phyloP scores from a whole-genome alignment of 1,140 invertebrate species.

The Sipha flava region DNA sequence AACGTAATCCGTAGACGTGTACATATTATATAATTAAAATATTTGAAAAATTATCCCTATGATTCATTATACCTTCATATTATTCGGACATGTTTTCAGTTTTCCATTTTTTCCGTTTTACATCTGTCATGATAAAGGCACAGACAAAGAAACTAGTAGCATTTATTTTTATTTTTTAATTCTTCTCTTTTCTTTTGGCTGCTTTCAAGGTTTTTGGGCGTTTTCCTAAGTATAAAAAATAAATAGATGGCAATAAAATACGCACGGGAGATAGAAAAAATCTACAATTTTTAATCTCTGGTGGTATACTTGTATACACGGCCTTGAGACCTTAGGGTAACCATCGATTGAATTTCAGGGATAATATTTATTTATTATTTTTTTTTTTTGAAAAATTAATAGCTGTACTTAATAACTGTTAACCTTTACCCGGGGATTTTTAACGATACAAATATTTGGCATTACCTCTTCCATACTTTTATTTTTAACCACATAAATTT shows the following conservation, averaged over 20 bases:
- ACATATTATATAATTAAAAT: too few relatives aligned
- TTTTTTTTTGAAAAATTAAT: neutral
- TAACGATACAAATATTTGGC: neutral
- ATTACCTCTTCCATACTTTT: neutral
- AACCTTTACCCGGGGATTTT: neutral
- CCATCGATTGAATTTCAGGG: neutral
- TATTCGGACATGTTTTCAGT: too few relatives aligned
- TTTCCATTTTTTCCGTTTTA: too few relatives aligned
- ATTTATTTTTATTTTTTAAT: neutral
- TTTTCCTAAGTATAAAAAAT: neutral
- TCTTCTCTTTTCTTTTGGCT: neutral
- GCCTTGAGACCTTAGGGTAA: too few relatives aligned
- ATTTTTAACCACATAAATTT: neutral
- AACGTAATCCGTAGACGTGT: too few relatives aligned
- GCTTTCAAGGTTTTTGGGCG: neutral
- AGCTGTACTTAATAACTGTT: neutral
- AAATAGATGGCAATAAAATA: neutral
- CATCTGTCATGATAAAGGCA: too few relatives aligned
- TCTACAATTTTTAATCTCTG: neutral
- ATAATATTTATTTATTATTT: neutral
- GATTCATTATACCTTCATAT: too few relatives aligned
- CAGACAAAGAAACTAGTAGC: neutral
- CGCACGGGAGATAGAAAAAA: neutral
- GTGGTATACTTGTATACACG: neutral
- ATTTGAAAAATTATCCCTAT: too few relatives aligned